Percentiles rank a stretch among this genome's conserved stretches.
These are phyloP conservation scores for Sebastes oblongus DNA, from an alignment of 2,797 vertebrate species.

Conservation along the genomic window DNA sequence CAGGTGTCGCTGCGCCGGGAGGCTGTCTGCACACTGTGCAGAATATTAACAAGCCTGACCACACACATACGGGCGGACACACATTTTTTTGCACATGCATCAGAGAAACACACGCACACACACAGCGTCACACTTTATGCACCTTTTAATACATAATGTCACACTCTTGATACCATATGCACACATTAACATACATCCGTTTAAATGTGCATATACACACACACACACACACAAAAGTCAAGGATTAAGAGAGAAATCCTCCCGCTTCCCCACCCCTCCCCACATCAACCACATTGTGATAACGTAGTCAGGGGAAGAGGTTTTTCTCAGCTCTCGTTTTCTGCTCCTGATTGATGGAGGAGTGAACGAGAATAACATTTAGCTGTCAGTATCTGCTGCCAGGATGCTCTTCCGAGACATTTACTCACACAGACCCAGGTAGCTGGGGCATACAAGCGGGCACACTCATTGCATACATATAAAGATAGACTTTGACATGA, in stretches of 20 bases:
- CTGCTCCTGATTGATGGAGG: conserved; percentile 47
- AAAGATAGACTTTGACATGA: background rate
- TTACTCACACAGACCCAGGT: background rate
- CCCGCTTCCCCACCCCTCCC: background rate
- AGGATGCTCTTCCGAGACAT: conserved; percentile 25
- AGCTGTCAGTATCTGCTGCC: conserved; percentile 28
- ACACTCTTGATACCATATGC: background rate
- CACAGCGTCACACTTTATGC: background rate
- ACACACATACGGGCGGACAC: conserved; percentile 4
- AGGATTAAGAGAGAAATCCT: conserved; percentile 47
- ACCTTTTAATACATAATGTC: background rate
- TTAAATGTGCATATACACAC: background rate
- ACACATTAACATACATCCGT: background rate
- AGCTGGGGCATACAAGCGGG: background rate
- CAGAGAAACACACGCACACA: background rate
- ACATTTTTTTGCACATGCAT: background rate
- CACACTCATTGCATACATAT: background rate
- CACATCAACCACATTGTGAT: conserved; percentile 22
- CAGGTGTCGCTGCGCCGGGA: conserved; percentile 71
- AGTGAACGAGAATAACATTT: conserved; percentile 37
- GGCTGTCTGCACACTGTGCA: conserved; percentile 47
- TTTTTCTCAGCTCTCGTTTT: conserved; percentile 46
- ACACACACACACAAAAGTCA: background rate
- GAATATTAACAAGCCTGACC: conserved; percentile 72
- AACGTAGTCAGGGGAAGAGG: conserved; percentile 23